phyloP scores from a whole-genome alignment of 2,113 vertebrate genomes.

The Pelecanoides urinatrix region DNA sequence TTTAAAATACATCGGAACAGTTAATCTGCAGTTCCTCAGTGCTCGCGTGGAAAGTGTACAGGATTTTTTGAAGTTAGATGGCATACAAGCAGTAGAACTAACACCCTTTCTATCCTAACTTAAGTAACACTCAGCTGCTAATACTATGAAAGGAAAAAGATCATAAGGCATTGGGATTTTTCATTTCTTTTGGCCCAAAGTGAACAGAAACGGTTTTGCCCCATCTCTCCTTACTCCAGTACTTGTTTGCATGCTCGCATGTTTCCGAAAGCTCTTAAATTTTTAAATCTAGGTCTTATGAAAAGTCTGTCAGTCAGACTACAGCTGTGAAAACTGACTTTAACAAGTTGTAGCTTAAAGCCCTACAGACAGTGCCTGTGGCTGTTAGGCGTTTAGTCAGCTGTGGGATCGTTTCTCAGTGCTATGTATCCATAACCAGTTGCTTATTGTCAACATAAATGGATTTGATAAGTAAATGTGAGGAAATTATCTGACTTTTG shows the following conservation, averaged over 20 bases:
- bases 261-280: neutral
- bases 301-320: conserved; percentile 15
- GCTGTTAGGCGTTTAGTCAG: conserved; percentile 43
- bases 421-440: neutral
- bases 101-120: neutral
- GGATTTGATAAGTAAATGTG: conserved; percentile 35
- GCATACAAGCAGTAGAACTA: neutral
- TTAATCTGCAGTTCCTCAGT: conserved; percentile 29
- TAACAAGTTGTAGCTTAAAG: conserved; percentile 4
- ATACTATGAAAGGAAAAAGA: neutral
- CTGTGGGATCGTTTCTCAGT: neutral
- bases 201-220: neutral
- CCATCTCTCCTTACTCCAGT: neutral
- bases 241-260: neutral
- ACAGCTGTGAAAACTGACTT: conserved; percentile 41
- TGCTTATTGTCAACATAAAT: conserved; percentile 10
- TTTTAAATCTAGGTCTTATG: conserved; percentile 26
- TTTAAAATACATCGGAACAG: conserved; percentile 25
- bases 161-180: neutral
- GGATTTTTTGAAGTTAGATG: conserved; percentile 1
- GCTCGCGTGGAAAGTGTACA: neutral
- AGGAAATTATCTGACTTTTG: conserved; percentile 15
- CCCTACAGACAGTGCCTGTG: conserved; percentile 53
- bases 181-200: neutral
- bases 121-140: neutral